Conservation (phyloP, 2,113 vertebrate species). For the Arothron firmamentum region DNA sequence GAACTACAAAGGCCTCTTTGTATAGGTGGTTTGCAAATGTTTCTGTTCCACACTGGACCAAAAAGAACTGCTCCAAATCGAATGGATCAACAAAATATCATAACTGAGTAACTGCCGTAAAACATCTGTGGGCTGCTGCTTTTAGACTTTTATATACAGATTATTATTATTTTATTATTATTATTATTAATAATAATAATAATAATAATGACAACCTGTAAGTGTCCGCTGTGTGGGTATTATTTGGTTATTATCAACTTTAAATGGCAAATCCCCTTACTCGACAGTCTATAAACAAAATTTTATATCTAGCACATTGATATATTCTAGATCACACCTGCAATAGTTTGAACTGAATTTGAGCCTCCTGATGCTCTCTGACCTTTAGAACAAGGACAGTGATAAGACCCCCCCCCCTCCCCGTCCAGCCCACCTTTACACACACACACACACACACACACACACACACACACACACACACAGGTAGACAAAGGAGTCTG, state of each 20-base stretch:
- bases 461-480: neutral
- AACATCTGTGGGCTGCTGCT: no score
- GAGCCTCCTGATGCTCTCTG: constrained; percentile 20
- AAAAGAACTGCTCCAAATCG: neutral
- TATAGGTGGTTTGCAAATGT: constrained; percentile 18
- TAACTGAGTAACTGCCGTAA: no score
- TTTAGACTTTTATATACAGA: no score
- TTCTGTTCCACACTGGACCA: constrained; percentile 1
- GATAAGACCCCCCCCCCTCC: constrained; percentile 34
- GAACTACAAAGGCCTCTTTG: constrained; percentile 55
- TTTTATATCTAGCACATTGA: no score
- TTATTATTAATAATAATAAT: no score
- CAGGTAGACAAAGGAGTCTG: constrained; percentile 10
- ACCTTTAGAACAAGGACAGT: constrained; percentile 40
- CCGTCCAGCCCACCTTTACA: neutral
- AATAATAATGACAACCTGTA: no score
- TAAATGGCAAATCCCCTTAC: no score
- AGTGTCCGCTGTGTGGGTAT: no score
- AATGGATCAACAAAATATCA: no score
- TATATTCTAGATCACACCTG: neutral
- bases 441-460: neutral
- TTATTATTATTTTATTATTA: no score
- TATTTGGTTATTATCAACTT: no score
- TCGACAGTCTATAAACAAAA: no score
- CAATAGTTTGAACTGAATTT: constrained; percentile 13